phyloP scores from a whole-genome alignment of 2,113 vertebrate species.

The Hyla sarda region DNA sequence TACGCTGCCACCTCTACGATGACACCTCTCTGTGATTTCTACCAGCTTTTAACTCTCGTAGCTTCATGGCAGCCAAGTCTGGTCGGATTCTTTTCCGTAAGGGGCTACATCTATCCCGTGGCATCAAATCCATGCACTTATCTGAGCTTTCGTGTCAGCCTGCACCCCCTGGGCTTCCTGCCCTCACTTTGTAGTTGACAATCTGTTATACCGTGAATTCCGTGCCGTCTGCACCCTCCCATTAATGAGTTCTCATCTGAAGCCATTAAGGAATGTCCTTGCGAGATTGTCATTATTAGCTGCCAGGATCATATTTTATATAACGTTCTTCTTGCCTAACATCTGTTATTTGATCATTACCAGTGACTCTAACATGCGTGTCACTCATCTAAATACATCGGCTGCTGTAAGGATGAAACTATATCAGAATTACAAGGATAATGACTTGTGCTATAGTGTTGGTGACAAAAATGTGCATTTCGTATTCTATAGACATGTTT shows the following conservation, averaged over 20 bases:
- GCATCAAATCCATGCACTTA: background rate
- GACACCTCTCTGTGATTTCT: conserved; percentile 19
- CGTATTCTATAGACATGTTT: background rate
- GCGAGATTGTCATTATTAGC: conserved; percentile 28
- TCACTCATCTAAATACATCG: conserved; percentile 3
- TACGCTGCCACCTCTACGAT: background rate
- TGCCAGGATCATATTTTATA: conserved; percentile 23
- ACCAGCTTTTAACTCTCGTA: conserved; percentile 22
- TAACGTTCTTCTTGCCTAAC: conserved; percentile 38
- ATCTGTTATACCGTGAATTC: conserved; percentile 30
- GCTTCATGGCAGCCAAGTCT: background rate
- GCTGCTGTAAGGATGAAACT: background rate
- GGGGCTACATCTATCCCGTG: conserved; percentile 19
- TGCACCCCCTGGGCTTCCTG: conserved; percentile 18
- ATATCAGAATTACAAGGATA: conserved; percentile 1
- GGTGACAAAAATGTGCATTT: background rate
- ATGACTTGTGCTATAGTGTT: background rate
- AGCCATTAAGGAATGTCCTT: conserved; percentile 47
- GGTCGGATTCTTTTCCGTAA: conserved; percentile 33
- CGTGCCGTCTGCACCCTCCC: conserved; percentile 5
- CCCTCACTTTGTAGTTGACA: conserved; percentile 18
- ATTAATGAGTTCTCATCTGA: conserved; percentile 41
- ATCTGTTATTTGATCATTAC: conserved; percentile 35
- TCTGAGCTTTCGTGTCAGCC: background rate
- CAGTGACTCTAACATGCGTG: conserved; percentile 1